phyloP scores from a whole-genome alignment of 2,888 invertebrate genomes.

The Eristalis tenax region DNA sequence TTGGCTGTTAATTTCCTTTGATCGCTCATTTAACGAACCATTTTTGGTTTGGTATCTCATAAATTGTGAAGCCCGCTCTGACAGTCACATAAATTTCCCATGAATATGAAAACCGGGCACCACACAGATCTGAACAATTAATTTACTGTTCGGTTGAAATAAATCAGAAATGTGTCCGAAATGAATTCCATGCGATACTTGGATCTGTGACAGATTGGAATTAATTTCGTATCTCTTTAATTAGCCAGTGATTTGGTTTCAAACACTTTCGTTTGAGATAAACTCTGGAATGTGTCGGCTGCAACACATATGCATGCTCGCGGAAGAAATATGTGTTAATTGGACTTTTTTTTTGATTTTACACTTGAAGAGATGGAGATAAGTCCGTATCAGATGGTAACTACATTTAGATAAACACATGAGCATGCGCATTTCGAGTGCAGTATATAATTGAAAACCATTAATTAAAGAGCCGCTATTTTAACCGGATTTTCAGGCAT shows the following conservation, averaged over 20 bases:
- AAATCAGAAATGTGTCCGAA: conserved; percentile 62
- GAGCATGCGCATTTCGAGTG: too few relatives aligned
- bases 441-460: too few relatives aligned
- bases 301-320: too few relatives aligned
- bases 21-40: conserved; percentile 71
- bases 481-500: too few relatives aligned
- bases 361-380: too few relatives aligned
- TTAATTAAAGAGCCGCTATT: too few relatives aligned
- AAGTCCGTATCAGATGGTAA: too few relatives aligned
- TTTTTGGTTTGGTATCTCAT: conserved; percentile 68
- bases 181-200: conserved; percentile 46
- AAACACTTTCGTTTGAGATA: not conserved
- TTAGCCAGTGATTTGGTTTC: not conserved
- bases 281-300: not conserved
- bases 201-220: conserved; percentile 60
- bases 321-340: too few relatives aligned
- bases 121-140: conserved; percentile 62
- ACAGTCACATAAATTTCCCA: conserved; percentile 64
- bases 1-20: conserved; percentile 67
- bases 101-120: conserved; percentile 48
- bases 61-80: conserved; percentile 66
- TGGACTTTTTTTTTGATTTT: too few relatives aligned
- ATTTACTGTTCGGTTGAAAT: conserved; percentile 62
- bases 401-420: too few relatives aligned
- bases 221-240: conserved; percentile 38